Evolutionary conservation across 2,888 invertebrate species (phyloP).

Genomic region (Amphipyra berbera): DNA sequence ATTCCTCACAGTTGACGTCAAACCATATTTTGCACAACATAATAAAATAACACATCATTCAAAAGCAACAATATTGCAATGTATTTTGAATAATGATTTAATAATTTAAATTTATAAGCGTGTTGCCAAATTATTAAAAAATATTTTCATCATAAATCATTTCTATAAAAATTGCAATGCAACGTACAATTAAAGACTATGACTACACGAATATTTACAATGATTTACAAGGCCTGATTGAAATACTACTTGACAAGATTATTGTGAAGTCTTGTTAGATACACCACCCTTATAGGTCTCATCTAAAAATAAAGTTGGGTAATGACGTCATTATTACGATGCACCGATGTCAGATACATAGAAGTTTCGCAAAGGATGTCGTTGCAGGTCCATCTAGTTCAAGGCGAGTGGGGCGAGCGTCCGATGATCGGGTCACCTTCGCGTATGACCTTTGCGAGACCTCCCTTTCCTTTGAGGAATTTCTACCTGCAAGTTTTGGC

Average conservation of each 20-base stretch:
- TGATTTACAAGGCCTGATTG: not conserved
- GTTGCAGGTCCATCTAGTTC: slow-evolving; percentile 76
- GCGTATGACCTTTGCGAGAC: slow-evolving; percentile 77
- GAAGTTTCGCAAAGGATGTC: slow-evolving; percentile 71
- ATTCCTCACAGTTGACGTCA: too few species aligned
- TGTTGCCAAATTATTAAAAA: slow-evolving; percentile 2
- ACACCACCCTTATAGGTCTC: not conserved
- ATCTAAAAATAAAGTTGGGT: slow-evolving; percentile 19
- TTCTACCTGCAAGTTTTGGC: slow-evolving; percentile 72
- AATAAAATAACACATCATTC: not conserved
- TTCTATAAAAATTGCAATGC: not conserved
- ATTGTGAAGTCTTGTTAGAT: not conserved
- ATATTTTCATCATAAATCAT: not conserved
- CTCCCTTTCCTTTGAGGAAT: slow-evolving; percentile 79
- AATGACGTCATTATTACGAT: slow-evolving; percentile 35
- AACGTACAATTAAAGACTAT: not conserved
- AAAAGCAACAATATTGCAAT: not conserved
- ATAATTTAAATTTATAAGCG: not conserved
- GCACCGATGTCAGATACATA: slow-evolving; percentile 46
- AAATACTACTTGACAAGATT: not conserved
- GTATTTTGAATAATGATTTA: not conserved
- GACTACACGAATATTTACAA: not conserved
- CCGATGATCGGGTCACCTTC: slow-evolving; percentile 82
- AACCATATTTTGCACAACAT: not conserved
- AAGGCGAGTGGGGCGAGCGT: slow-evolving; percentile 77